These are phyloP conservation scores for Euplagia quadripunctaria DNA, from an alignment of 2,888 invertebrate genomes.

Conservation along the genomic window DNA sequence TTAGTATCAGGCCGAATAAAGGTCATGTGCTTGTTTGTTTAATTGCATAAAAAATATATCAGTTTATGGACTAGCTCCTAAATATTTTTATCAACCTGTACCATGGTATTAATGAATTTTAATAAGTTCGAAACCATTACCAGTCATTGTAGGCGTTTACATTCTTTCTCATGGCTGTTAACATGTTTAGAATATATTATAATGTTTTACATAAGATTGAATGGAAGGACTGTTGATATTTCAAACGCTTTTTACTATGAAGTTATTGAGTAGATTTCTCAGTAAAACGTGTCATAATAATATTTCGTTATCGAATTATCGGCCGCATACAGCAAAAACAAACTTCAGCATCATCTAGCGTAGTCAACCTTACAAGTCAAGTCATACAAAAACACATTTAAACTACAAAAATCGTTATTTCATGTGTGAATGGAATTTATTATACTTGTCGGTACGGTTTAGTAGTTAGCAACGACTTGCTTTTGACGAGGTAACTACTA, in stretches of 20 bases:
- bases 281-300: background rate
- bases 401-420: no score
- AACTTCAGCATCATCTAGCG: background rate
- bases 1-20: no score
- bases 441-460: no score
- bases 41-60: background rate
- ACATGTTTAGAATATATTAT: constrained; percentile 19
- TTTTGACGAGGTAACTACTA: no score
- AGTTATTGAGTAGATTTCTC: background rate
- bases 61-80: background rate
- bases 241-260: background rate
- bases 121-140: constrained; percentile 10
- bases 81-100: background rate
- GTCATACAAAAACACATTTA: no score
- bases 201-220: constrained; percentile 16
- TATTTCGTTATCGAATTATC: background rate
- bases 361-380: no score
- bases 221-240: constrained; percentile 12
- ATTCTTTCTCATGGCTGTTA: constrained; percentile 17
- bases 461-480: no score
- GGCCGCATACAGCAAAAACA: background rate
- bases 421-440: no score
- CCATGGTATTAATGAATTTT: constrained; percentile 12
- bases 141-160: constrained; percentile 9
- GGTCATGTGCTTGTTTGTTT: no score